Conservation (phyloP, 2,888 invertebrate species). For the Auanema freiburgensis region DNA sequence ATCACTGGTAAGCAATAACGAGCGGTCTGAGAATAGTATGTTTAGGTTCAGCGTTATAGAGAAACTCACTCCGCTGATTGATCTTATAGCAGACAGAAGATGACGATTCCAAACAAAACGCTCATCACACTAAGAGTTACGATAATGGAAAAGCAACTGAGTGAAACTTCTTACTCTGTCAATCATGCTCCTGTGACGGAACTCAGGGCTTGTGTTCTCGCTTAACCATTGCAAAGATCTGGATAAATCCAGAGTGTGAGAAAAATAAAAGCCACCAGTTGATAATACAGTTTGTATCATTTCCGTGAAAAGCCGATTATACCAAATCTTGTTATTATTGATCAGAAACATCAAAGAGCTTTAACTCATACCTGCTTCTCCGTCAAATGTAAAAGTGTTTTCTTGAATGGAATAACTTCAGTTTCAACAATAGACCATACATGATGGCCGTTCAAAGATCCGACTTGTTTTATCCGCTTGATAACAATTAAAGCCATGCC, state of each 20-base stretch:
- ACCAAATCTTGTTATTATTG: conserved; percentile 66
- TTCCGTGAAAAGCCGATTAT: conserved; percentile 81
- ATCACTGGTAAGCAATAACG: conserved; percentile 81
- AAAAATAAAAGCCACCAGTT: conserved; percentile 88
- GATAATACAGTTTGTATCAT: conserved; percentile 83
- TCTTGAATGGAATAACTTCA: conserved; percentile 77
- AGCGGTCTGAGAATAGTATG: conserved; percentile 40
- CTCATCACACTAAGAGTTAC: conserved; percentile 74
- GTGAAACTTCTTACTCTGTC: conserved; percentile 39
- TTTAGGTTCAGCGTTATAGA: background rate
- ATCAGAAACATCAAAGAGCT: background rate
- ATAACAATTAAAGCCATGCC: conserved; percentile 52
- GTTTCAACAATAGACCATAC: conserved; percentile 57
- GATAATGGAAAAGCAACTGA: background rate
- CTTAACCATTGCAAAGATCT: conserved; percentile 47
- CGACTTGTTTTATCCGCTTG: conserved; percentile 50
- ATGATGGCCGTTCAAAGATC: conserved; percentile 56
- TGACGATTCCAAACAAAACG: conserved; percentile 92
- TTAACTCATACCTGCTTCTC: conserved; percentile 72
- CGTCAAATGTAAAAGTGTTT: conserved; percentile 81
- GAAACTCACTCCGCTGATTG: conserved; percentile 31
- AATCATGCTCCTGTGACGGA: conserved; percentile 38
- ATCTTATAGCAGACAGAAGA: conserved; percentile 66
- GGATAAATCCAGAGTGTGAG: conserved; percentile 72
- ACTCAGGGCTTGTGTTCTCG: conserved; percentile 65